phyloP scores from a whole-genome alignment of 2,888 invertebrate genomes.

The Agonopterix arenella region DNA sequence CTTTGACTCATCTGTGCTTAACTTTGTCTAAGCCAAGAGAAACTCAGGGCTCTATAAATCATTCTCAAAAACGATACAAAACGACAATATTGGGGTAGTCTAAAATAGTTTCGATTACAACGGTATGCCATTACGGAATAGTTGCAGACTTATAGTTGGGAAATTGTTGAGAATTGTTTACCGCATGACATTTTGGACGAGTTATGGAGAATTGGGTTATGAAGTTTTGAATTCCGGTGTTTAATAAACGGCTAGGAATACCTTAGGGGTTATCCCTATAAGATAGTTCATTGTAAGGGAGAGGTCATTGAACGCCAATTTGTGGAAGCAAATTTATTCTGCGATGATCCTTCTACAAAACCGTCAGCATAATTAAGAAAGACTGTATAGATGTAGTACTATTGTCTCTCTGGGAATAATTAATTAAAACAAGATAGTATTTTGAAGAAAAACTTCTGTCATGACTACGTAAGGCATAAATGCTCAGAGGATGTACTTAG shows the following conservation, averaged over 20 bases:
- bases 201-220: slow-evolving; percentile 12
- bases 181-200: slow-evolving; percentile 18
- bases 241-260: not conserved
- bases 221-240: slow-evolving; percentile 15
- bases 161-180: slow-evolving; percentile 14
- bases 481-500: too few relatives aligned
- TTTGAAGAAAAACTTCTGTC: too few relatives aligned
- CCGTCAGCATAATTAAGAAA: too few relatives aligned
- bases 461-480: too few relatives aligned
- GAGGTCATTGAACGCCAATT: too few relatives aligned
- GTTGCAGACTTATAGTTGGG: slow-evolving; percentile 13
- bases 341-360: too few relatives aligned
- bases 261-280: too few relatives aligned
- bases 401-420: too few relatives aligned
- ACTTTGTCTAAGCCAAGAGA: not conserved
- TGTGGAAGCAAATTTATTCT: too few relatives aligned
- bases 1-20: not conserved
- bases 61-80: slow-evolving; percentile 16
- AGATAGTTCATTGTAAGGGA: too few relatives aligned
- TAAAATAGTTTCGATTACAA: slow-evolving; percentile 19
- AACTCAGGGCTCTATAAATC: slow-evolving; percentile 10
- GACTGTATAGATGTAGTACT: too few relatives aligned
- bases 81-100: slow-evolving; percentile 16
- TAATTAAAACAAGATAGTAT: too few relatives aligned
- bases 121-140: slow-evolving; percentile 17